These are phyloP conservation scores for Chloroceryle aenea DNA, from an alignment of 2,113 vertebrate species.

Conservation along the genomic window DNA sequence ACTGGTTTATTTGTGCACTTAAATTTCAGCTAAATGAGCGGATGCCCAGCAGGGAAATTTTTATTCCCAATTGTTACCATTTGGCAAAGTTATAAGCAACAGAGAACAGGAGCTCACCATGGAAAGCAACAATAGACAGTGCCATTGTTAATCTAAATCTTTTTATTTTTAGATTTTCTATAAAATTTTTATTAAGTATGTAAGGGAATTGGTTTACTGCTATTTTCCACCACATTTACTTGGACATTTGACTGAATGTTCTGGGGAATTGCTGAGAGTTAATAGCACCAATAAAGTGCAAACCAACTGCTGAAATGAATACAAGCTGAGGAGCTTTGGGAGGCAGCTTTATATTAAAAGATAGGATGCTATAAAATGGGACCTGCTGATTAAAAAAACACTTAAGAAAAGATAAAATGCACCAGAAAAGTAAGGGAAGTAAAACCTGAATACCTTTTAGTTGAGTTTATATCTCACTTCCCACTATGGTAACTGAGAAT, in stretches of 20 bases:
- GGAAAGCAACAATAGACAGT: constrained; percentile 8
- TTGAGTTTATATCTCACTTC: not conserved
- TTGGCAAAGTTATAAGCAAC: not conserved
- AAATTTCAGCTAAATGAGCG: constrained; percentile 20
- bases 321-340: not conserved
- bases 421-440: not conserved
- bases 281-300: not conserved
- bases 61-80: constrained; percentile 27
- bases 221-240: not conserved
- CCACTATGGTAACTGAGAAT: not conserved
- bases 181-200: constrained; percentile 7
- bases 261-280: not conserved
- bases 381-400: not conserved
- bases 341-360: not conserved
- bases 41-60: constrained; percentile 25
- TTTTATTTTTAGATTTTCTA: constrained; percentile 52
- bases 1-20: constrained; percentile 20
- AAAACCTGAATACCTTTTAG: not conserved
- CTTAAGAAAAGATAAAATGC: not conserved
- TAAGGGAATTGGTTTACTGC: not conserved
- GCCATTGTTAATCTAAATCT: not conserved
- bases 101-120: not conserved
- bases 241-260: not conserved
- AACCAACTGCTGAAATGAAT: not conserved
- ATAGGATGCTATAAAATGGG: not conserved